These are phyloP conservation scores for Agapornis canus DNA, from an alignment of 2,797 vertebrate genomes.

Conservation along the genomic window DNA sequence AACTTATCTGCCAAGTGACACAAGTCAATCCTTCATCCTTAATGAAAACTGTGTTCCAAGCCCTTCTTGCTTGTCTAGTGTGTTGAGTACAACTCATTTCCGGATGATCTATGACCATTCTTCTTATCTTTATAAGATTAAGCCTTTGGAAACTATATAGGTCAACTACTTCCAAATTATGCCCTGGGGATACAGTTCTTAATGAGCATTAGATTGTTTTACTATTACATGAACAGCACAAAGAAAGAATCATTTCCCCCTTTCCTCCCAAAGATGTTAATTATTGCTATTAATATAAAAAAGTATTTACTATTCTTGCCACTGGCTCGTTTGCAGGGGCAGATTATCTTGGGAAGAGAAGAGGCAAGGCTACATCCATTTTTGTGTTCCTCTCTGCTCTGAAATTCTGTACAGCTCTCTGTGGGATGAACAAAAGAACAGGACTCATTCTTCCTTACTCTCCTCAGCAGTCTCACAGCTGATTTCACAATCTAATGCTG, in stretches of 20 bases:
- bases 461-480: background rate
- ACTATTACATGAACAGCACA: background rate
- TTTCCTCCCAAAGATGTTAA: background rate
- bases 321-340: background rate
- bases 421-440: background rate
- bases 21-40: background rate
- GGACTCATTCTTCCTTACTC: background rate
- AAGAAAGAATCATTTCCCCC: background rate
- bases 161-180: background rate
- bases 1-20: background rate
- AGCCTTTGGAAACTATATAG: background rate
- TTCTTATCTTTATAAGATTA: background rate
- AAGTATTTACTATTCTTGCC: constrained; percentile 21
- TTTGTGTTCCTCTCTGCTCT: background rate
- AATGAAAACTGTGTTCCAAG: background rate
- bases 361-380: background rate
- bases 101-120: background rate
- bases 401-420: background rate
- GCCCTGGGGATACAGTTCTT: background rate
- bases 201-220: background rate
- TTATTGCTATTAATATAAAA: background rate
- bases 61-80: background rate
- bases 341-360: background rate
- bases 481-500: background rate
- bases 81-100: background rate